These are phyloP conservation scores for Morphnarchus princeps DNA, from an alignment of 2,113 vertebrate genomes.

Conservation along the genomic window DNA sequence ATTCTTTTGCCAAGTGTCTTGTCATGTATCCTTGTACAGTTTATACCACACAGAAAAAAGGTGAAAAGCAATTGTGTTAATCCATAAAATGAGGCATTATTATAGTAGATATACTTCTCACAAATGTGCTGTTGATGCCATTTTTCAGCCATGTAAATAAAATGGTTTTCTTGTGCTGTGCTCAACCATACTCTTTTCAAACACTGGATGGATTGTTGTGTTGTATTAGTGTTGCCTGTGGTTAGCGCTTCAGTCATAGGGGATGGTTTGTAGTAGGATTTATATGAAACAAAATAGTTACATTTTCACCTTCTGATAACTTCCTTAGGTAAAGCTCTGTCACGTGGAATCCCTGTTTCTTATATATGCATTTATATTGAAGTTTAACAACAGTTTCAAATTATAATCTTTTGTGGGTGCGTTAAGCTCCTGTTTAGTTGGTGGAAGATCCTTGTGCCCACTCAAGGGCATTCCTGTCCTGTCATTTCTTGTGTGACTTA, in stretches of 20 bases:
- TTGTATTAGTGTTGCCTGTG: neutral
- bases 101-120: neutral
- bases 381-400: neutral
- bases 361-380: neutral
- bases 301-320: neutral
- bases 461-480: neutral
- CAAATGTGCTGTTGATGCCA: neutral
- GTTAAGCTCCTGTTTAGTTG: neutral
- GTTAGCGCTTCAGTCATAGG: neutral
- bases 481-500: too few relatives aligned
- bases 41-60: neutral
- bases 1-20: neutral
- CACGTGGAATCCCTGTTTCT: neutral
- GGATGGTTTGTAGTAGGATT: neutral
- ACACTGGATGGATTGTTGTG: too few relatives aligned
- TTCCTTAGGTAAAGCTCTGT: neutral
- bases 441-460: neutral
- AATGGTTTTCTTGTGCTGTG: neutral
- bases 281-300: accelerated
- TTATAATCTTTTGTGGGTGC: too few relatives aligned
- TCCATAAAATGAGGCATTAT: neutral
- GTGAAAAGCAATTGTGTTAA: neutral
- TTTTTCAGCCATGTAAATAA: neutral
- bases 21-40: neutral
- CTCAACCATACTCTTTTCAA: neutral